Percentiles rank a stretch among this genome's conserved stretches.
Conservation (phyloP, 2,888 invertebrate genomes). For the Thalpophila matura region DNA sequence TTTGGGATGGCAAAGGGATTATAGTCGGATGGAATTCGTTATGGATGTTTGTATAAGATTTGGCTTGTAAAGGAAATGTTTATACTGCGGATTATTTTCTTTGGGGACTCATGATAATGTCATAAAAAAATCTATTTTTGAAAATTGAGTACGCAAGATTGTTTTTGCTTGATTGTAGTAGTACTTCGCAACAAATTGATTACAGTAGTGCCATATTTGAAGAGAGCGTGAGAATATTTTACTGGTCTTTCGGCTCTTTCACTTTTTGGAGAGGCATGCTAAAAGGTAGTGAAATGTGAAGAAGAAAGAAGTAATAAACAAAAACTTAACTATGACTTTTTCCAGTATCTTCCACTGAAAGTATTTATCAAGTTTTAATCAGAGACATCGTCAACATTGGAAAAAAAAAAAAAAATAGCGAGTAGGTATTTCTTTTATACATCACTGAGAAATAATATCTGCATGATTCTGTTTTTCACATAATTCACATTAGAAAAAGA, state of each 20-base stretch:
- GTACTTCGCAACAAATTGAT: background rate
- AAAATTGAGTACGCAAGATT: conserved; percentile 1
- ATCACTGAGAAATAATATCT: too few species aligned
- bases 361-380: background rate
- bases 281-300: background rate
- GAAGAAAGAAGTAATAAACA: background rate
- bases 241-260: too few species aligned
- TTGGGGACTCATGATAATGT: conserved; percentile 40
- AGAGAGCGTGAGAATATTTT: too few species aligned
- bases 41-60: conserved; percentile 42
- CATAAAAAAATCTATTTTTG: conserved; percentile 34
- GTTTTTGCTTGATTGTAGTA: background rate
- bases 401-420: too few species aligned
- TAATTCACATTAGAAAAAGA: too few species aligned
- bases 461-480: too few species aligned
- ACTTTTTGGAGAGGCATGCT: too few species aligned
- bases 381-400: background rate
- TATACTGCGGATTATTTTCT: conserved; percentile 26
- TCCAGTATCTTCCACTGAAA: too few species aligned
- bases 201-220: too few species aligned
- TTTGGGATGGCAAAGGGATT: conserved; percentile 39
- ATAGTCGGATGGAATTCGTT: conserved; percentile 45
- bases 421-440: too few species aligned
- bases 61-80: conserved; percentile 32
- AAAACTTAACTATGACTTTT: too few species aligned